These are phyloP conservation scores for Jaculus jaculus DNA, from an alignment of 2,113 vertebrate species.

Conservation along the genomic window DNA sequence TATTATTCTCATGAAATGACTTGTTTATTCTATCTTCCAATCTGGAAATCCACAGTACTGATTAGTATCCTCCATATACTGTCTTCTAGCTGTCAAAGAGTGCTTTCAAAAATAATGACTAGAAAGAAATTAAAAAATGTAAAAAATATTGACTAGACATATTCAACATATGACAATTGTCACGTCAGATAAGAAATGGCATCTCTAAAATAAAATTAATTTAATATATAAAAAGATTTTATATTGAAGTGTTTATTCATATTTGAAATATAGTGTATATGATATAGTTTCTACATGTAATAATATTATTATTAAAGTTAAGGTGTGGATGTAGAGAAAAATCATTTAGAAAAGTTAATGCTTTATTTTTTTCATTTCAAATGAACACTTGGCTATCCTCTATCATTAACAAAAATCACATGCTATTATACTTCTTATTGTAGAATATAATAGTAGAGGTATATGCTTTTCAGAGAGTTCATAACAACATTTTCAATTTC, in stretches of 20 bases:
- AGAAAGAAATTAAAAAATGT: not conserved
- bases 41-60: not conserved
- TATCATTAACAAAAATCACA: slow-evolving; percentile 42
- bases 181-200: not conserved
- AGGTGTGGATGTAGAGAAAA: not conserved
- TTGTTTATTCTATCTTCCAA: not conserved
- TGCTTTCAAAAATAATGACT: not conserved
- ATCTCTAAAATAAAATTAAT: not conserved
- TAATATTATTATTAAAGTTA: not conserved
- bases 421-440: slow-evolving; percentile 30
- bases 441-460: not conserved
- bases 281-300: too few relatives aligned
- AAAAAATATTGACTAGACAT: not conserved
- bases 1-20: not conserved
- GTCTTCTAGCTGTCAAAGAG: not conserved
- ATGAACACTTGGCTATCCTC: not conserved
- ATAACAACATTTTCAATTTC: slow-evolving; percentile 14
- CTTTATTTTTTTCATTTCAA: slow-evolving; percentile 27
- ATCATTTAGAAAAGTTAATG: not conserved
- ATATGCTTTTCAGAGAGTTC: not conserved
- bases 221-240: slow-evolving; percentile 1
- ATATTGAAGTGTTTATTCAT: not conserved
- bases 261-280: not conserved
- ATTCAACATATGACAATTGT: not conserved
- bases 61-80: not conserved